Conservation (phyloP, 1,140 invertebrate genomes). For the Lasioglossum baleicum region DNA sequence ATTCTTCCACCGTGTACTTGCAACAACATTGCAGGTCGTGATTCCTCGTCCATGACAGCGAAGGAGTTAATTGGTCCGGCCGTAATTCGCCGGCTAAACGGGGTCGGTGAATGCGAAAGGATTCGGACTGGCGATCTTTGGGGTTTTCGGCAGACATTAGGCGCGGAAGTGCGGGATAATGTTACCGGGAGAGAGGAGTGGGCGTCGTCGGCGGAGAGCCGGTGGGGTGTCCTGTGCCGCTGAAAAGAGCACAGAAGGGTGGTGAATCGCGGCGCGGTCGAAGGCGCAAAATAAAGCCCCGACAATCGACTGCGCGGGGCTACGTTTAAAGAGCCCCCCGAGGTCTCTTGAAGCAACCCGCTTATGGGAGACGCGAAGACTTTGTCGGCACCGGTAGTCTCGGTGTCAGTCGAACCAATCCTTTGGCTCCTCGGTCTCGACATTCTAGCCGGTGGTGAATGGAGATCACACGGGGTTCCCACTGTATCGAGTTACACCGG, state of each 20-base stretch:
- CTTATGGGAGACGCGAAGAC: conserved; percentile 16
- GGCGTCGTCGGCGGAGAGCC: not conserved
- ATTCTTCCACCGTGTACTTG: no score
- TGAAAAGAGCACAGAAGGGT: conserved; percentile 15
- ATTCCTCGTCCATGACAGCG: no score
- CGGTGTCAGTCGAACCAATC: conserved; percentile 65
- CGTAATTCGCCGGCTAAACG: conserved; percentile 28
- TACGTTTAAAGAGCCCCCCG: conserved; percentile 25
- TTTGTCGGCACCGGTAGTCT: conserved; percentile 61
- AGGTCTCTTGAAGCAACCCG: conserved; percentile 22
- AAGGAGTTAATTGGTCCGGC: conserved; percentile 13
- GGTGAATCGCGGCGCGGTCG: not conserved
- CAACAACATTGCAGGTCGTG: no score
- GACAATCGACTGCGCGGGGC: conserved; percentile 20
- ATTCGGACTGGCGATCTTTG: not conserved
- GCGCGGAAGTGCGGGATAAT: conserved; percentile 10
- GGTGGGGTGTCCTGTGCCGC: not conserved
- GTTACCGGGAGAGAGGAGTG: not conserved
- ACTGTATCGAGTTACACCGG: conserved; percentile 78
- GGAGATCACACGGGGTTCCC: conserved; percentile 74
- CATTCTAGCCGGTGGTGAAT: conserved; percentile 72
- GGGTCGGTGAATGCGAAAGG: not conserved
- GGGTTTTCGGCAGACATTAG: not conserved
- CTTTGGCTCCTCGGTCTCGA: conserved; percentile 70
- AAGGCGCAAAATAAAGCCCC: conserved; percentile 32